These are phyloP conservation scores for Cephonodes hylas DNA, from an alignment of 2,888 invertebrate genomes.

Conservation along the genomic window DNA sequence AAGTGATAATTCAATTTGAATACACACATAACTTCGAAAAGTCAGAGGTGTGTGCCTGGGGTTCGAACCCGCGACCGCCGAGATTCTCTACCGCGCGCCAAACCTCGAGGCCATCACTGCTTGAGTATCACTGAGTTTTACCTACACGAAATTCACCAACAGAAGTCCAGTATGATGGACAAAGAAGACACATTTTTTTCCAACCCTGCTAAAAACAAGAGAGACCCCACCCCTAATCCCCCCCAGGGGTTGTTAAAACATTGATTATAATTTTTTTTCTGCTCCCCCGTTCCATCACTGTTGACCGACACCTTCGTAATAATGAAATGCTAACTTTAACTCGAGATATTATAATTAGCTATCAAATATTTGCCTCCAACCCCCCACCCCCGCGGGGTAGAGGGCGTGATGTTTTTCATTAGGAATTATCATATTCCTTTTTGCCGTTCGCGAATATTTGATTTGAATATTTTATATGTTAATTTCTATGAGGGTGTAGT, in stretches of 20 bases:
- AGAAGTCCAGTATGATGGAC: too few relatives aligned
- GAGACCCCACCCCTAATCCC: not conserved
- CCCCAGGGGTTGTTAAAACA: not conserved
- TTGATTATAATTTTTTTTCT: not conserved
- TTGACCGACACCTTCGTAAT: slow-evolving; percentile 40
- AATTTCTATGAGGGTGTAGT: not conserved
- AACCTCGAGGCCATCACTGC: too few relatives aligned
- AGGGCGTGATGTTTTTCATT: slow-evolving; percentile 6
- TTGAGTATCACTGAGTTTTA: too few relatives aligned
- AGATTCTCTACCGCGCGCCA: too few relatives aligned
- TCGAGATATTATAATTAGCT: slow-evolving; percentile 51
- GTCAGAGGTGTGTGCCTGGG: too few relatives aligned
- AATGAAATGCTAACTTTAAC: slow-evolving; percentile 55
- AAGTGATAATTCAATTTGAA: too few relatives aligned
- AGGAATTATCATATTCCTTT: slow-evolving; percentile 9
- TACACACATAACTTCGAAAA: too few relatives aligned
- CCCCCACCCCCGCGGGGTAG: not conserved
- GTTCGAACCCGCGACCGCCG: too few relatives aligned
- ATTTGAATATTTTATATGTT: slow-evolving; percentile 1
- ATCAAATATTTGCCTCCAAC: slow-evolving; percentile 47
- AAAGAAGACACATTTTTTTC: not conserved
- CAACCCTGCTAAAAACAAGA: not conserved
- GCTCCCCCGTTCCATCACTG: slow-evolving; percentile 1
- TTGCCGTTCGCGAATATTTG: not conserved
- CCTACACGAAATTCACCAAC: too few relatives aligned